Percentiles rank a stretch among this genome's conserved stretches.
phyloP scores from a whole-genome alignment of 2,888 invertebrate genomes.

The Chesias legatella region DNA sequence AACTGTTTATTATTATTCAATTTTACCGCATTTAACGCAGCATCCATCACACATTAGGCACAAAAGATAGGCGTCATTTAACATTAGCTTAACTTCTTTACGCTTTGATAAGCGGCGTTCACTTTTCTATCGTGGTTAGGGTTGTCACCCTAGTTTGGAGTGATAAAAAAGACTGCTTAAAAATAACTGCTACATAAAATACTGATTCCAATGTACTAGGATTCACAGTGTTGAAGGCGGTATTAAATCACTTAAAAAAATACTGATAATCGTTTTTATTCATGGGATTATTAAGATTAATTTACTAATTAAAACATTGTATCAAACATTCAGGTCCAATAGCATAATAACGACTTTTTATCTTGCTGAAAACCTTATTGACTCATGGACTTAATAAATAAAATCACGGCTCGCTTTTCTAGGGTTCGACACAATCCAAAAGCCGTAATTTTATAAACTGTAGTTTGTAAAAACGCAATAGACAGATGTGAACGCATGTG shows the following conservation, averaged over 20 bases:
- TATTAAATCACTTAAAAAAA: too few relatives aligned
- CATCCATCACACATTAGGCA: conserved; percentile 72
- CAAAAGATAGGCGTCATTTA: conserved; percentile 78
- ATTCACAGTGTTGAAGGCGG: too few relatives aligned
- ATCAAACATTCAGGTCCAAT: too few relatives aligned
- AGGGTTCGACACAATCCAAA: conserved; percentile 46
- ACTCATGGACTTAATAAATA: conserved; percentile 52
- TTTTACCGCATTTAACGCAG: conserved; percentile 61
- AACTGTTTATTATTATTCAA: conserved; percentile 35
- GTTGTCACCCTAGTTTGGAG: conserved; percentile 13
- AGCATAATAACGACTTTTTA: not conserved
- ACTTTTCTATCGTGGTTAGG: conserved; percentile 13
- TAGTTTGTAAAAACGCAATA: conserved; percentile 57
- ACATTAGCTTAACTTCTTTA: conserved; percentile 79
- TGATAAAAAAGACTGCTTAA: too few relatives aligned
- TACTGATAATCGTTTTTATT: too few relatives aligned
- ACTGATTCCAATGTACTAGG: too few relatives aligned
- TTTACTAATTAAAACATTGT: too few relatives aligned
- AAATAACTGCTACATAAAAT: too few relatives aligned
- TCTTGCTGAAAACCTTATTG: conserved; percentile 3
- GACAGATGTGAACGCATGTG: conserved; percentile 74
- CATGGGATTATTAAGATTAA: too few relatives aligned
- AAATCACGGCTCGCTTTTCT: conserved; percentile 42
- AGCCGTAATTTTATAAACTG: conserved; percentile 48
- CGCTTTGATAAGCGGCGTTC: conserved; percentile 64